Evolutionary conservation across 2,888 invertebrate species (phyloP).

Genomic region (Branchipolynoe longqiensis): DNA sequence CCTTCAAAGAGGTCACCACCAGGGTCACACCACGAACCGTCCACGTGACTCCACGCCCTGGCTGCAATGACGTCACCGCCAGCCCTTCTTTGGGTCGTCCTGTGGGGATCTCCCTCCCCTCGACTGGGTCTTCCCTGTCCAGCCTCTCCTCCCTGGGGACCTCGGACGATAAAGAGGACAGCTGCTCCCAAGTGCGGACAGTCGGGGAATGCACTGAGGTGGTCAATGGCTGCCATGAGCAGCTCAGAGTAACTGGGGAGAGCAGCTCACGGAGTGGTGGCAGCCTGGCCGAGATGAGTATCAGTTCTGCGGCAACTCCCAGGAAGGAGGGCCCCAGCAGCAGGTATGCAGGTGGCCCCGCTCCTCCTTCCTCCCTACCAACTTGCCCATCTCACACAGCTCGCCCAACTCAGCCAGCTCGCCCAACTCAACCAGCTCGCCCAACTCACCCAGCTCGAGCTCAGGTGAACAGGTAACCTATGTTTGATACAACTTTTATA

Average conservation of each 20-base stretch:
- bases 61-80: not conserved
- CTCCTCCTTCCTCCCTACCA: slow-evolving; percentile 20
- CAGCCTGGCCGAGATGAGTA: no score
- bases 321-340: not conserved
- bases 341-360: slow-evolving; percentile 31
- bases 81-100: not conserved
- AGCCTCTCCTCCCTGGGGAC: not conserved
- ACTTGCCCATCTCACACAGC: no score
- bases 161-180: not conserved
- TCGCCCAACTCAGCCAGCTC: no score
- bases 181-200: not conserved
- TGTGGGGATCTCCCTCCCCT: no score
- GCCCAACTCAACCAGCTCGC: no score
- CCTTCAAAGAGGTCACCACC: slow-evolving; percentile 1
- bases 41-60: not conserved
- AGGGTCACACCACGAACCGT: not conserved
- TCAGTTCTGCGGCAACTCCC: not conserved
- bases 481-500: no score
- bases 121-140: no score
- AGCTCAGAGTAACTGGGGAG: no score
- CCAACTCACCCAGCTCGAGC: no score
- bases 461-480: no score
- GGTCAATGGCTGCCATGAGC: not conserved
- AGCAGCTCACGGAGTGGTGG: no score
- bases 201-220: not conserved